Conservation (phyloP, 2,113 vertebrate species). For the Megaceryle torquata region DNA sequence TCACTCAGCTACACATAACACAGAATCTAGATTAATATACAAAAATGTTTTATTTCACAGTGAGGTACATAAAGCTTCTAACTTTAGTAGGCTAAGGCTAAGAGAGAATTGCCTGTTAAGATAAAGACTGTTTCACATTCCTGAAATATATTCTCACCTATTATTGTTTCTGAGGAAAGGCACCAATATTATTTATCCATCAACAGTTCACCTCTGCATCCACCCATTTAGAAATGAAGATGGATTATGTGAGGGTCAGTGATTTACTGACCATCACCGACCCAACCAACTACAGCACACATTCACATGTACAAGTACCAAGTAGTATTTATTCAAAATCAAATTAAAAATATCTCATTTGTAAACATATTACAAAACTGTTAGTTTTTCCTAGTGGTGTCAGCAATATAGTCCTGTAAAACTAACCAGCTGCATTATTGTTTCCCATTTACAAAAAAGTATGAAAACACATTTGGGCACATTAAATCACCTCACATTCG, state of each 20-base stretch:
- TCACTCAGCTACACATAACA: slow-evolving; percentile 57
- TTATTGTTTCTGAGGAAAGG: slow-evolving; percentile 35
- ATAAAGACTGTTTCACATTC: slow-evolving; percentile 60
- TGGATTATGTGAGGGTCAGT: neutral
- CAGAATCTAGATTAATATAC: slow-evolving; percentile 38
- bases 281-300: neutral
- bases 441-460: neutral
- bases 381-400: slow-evolving; percentile 63
- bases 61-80: slow-evolving; percentile 66
- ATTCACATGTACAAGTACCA: slow-evolving; percentile 21
- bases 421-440: slow-evolving; percentile 1
- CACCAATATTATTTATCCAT: neutral
- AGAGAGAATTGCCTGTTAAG: slow-evolving; percentile 25
- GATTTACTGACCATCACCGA: neutral
- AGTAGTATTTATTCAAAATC: slow-evolving; percentile 21
- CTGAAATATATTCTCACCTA: slow-evolving; percentile 4
- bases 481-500: neutral
- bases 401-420: slow-evolving; percentile 38
- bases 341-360: slow-evolving; percentile 21
- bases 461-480: neutral
- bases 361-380: slow-evolving; percentile 63
- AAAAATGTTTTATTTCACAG: slow-evolving; percentile 71
- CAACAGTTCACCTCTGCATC: neutral
- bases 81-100: slow-evolving; percentile 57
- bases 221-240: slow-evolving; percentile 6